These are phyloP conservation scores for Zeuzera pyrina DNA, from an alignment of 2,888 invertebrate species.

Conservation along the genomic window DNA sequence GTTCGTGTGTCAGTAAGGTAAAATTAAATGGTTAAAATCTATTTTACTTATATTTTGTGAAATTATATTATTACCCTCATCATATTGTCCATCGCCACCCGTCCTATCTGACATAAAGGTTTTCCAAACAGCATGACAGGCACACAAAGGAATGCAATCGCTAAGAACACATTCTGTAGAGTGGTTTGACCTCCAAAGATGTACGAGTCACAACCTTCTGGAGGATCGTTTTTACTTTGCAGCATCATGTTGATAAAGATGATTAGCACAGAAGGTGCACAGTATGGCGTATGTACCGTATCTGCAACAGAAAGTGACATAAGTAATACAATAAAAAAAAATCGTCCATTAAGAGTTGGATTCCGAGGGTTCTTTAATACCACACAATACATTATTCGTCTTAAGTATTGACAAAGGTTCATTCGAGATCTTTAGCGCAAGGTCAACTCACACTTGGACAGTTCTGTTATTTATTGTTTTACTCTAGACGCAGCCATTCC, in stretches of 20 bases:
- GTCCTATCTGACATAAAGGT: conserved; percentile 75
- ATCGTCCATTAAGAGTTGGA: too few relatives aligned
- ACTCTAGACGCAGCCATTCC: too few relatives aligned
- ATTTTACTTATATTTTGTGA: background rate
- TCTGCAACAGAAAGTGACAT: too few relatives aligned
- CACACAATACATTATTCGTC: too few relatives aligned
- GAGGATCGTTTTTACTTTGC: conserved; percentile 58
- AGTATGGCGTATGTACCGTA: conserved; percentile 56
- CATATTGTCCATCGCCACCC: background rate
- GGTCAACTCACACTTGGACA: too few relatives aligned
- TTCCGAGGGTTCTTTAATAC: too few relatives aligned
- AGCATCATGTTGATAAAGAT: conserved; percentile 88
- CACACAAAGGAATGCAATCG: conserved; percentile 78
- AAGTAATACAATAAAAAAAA: too few relatives aligned
- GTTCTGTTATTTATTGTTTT: too few relatives aligned
- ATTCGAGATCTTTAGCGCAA: too few relatives aligned
- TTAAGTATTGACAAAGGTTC: too few relatives aligned
- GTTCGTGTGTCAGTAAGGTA: too few relatives aligned
- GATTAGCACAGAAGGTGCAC: conserved; percentile 85
- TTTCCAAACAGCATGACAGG: conserved; percentile 86
- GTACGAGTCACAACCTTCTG: conserved; percentile 61
- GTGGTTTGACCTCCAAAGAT: conserved; percentile 75
- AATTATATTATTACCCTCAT: background rate
- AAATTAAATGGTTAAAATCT: background rate
- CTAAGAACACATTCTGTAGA: conserved; percentile 77